Evolutionary conservation across 2,888 invertebrate genomes (phyloP).

Genomic region (Eilema griseolum): DNA sequence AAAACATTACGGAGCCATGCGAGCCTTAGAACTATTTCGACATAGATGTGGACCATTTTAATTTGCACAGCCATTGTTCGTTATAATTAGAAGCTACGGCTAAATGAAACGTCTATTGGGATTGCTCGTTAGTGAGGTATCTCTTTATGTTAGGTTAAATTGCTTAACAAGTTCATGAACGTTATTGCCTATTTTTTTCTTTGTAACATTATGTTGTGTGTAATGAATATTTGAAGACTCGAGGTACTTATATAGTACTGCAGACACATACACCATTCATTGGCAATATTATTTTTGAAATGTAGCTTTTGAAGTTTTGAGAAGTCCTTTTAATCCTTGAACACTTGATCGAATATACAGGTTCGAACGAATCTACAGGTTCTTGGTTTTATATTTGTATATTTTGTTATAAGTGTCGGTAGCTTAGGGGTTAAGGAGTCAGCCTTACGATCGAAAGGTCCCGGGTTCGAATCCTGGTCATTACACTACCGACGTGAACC

Average conservation of each 20-base stretch:
- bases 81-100: conserved; percentile 31
- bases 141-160: conserved; percentile 24
- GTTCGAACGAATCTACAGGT: no score
- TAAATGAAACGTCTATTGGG: conserved; percentile 24
- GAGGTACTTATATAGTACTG: neutral
- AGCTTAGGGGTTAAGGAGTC: no score
- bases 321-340: neutral
- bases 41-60: conserved; percentile 20
- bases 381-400: no score
- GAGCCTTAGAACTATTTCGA: conserved; percentile 2
- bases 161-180: conserved; percentile 18
- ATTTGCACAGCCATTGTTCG: conserved; percentile 26
- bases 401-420: no score
- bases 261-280: no score
- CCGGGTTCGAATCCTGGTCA: no score
- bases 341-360: no score
- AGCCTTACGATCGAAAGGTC: no score
- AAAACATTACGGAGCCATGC: neutral
- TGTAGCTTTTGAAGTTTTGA: no score
- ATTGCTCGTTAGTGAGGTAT: conserved; percentile 35
- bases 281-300: no score
- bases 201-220: neutral
- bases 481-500: no score
- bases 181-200: conserved; percentile 22
- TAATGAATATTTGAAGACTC: neutral